Evolutionary conservation across 1,140 invertebrate genomes (phyloP).

Genomic region (Thaumetopoea pityocampa): DNA sequence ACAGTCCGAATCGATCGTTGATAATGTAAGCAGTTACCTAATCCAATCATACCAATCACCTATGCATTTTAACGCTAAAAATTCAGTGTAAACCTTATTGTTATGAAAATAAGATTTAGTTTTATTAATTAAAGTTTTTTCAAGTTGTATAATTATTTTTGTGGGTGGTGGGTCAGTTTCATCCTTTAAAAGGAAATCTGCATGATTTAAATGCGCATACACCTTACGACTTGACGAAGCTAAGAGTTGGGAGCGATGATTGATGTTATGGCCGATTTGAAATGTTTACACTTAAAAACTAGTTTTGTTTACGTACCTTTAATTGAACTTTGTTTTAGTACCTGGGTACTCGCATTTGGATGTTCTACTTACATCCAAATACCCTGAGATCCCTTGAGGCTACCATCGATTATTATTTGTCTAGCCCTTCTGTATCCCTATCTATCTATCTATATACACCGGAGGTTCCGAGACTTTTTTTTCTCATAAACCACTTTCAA

Average conservation of each 20-base stretch:
- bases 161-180: slow-evolving; percentile 26
- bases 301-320: too few species aligned
- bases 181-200: slow-evolving; percentile 45
- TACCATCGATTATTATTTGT: too few species aligned
- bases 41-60: too few species aligned
- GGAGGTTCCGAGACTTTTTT: too few species aligned
- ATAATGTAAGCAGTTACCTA: too few species aligned
- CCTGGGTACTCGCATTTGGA: slow-evolving; percentile 3
- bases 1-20: too few species aligned
- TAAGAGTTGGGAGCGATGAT: slow-evolving; percentile 25
- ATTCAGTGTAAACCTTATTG: not conserved
- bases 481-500: too few species aligned
- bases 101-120: not conserved
- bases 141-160: slow-evolving; percentile 12
- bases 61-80: too few species aligned
- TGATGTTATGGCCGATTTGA: slow-evolving; percentile 24
- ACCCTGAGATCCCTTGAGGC: too few species aligned
- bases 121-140: not conserved
- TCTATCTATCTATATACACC: too few species aligned
- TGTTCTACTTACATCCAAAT: not conserved
- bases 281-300: slow-evolving; percentile 13
- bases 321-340: too few species aligned
- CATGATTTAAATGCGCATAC: slow-evolving; percentile 32
- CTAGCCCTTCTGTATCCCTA: too few species aligned
- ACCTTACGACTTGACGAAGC: slow-evolving; percentile 14